These are phyloP conservation scores for Mystacornis crossleyi DNA, from an alignment of 2,113 vertebrate genomes.

Conservation along the genomic window DNA sequence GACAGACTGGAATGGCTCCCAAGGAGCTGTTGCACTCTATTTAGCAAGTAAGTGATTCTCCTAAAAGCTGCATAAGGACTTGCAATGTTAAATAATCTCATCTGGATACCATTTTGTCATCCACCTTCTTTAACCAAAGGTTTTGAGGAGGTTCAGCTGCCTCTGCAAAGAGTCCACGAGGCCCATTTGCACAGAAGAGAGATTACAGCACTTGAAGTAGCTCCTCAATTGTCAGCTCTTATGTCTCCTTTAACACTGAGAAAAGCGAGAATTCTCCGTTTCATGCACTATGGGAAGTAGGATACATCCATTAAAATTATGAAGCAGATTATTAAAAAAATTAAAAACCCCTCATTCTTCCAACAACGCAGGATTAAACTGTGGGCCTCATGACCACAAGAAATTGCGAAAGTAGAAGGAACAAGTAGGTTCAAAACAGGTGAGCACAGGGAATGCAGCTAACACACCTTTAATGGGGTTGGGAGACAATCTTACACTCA, in stretches of 20 bases:
- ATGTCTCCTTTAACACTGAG: background rate
- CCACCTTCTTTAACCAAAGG: background rate
- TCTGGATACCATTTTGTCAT: background rate
- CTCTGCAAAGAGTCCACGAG: background rate
- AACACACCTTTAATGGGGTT: background rate
- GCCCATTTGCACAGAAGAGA: background rate
- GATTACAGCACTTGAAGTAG: background rate
- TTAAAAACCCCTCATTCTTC: background rate
- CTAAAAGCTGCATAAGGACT: background rate
- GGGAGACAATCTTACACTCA: background rate
- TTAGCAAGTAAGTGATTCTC: conserved; percentile 7
- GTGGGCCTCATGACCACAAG: background rate
- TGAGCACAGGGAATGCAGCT: background rate
- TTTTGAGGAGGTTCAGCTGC: background rate
- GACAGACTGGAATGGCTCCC: conserved; percentile 40
- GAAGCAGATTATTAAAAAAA: background rate
- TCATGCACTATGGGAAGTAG: background rate
- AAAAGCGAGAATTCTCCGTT: background rate
- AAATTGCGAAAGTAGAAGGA: background rate
- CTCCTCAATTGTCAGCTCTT: background rate
- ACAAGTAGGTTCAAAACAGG: background rate
- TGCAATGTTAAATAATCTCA: background rate
- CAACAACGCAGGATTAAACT: background rate
- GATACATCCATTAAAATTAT: background rate
- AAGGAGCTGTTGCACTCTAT: conserved; percentile 20